phyloP scores from a whole-genome alignment of 2,888 invertebrate genomes.

The Rhagium mordax region DNA sequence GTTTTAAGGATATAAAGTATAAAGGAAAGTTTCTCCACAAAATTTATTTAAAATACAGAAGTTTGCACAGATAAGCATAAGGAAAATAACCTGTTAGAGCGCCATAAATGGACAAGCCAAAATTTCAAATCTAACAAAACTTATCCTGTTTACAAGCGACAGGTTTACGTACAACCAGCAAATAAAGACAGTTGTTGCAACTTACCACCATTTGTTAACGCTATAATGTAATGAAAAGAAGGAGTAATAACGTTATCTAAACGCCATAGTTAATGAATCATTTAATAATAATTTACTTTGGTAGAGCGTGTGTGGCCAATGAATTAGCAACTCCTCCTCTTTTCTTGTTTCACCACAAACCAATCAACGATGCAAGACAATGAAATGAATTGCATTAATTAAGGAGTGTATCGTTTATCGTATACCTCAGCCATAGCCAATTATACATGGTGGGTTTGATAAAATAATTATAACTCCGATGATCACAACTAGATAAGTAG shows the following conservation, averaged over 20 bases:
- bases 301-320: constrained; percentile 54
- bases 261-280: constrained; percentile 27
- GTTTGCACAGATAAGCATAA: too few species aligned
- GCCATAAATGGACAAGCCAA: not conserved
- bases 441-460: constrained; percentile 13
- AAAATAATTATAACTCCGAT: not conserved
- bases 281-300: constrained; percentile 27
- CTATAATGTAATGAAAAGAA: not conserved
- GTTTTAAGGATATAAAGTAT: too few species aligned
- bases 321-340: constrained; percentile 59
- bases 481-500: not conserved
- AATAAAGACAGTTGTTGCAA: not conserved
- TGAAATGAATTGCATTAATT: constrained; percentile 54
- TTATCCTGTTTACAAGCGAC: not conserved
- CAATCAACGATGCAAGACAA: constrained; percentile 56
- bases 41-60: too few species aligned
- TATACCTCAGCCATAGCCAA: constrained; percentile 22
- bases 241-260: not conserved
- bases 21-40: too few species aligned
- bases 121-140: not conserved
- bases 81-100: too few species aligned
- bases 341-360: constrained; percentile 57
- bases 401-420: constrained; percentile 48
- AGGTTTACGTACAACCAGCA: not conserved
- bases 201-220: not conserved